These are phyloP conservation scores for Hypocryptadius cinnamomeus DNA, from an alignment of 2,113 vertebrate genomes.

Conservation along the genomic window DNA sequence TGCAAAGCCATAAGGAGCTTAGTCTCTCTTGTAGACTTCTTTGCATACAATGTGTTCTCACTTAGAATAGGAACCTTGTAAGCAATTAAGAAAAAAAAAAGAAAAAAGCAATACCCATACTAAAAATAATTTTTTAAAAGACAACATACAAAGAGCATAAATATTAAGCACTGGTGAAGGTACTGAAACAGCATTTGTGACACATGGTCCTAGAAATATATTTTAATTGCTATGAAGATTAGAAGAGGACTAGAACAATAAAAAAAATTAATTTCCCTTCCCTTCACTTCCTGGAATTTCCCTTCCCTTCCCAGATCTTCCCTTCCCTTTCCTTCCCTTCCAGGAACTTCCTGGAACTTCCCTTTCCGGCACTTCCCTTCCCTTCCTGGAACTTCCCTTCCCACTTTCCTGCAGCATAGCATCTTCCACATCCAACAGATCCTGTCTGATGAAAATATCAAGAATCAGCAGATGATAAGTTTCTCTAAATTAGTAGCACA, in stretches of 20 bases:
- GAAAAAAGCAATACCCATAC: neutral
- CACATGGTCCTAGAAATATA: no score
- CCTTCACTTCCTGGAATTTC: no score
- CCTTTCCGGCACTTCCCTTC: no score
- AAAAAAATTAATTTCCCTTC: no score
- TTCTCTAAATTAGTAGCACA: neutral
- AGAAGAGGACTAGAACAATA: no score
- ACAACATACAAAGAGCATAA: neutral
- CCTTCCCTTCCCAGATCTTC: no score
- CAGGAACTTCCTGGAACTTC: no score
- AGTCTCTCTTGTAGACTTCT: neutral
- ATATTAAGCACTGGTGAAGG: neutral
- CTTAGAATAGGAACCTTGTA: neutral
- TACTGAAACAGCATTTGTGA: neutral
- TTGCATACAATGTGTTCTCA: neutral
- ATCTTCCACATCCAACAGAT: neutral
- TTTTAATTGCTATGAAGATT: no score
- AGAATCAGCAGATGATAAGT: neutral
- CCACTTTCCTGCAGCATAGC: neutral
- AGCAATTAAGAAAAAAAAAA: neutral
- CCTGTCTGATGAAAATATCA: neutral
- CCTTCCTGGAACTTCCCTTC: neutral
- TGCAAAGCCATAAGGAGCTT: slow-evolving; percentile 38
- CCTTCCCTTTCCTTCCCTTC: no score
- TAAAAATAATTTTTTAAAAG: neutral